These are phyloP conservation scores for Dunckerocampus dactyliophorus DNA, from an alignment of 2,113 vertebrate genomes.

Conservation along the genomic window DNA sequence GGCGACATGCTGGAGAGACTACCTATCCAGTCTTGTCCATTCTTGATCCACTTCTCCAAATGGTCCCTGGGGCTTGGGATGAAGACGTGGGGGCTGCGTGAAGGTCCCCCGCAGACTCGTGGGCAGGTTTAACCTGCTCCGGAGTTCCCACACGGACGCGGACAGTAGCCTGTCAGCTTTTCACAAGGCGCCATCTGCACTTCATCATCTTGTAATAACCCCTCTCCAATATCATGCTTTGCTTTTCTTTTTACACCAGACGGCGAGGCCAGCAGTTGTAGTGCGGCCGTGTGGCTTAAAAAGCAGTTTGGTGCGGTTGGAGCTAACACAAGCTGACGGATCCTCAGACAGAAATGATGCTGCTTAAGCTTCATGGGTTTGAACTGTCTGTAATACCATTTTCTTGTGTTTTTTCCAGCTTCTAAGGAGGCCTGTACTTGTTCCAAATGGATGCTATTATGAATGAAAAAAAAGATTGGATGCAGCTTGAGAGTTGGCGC, in stretches of 20 bases:
- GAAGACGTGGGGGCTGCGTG: no score
- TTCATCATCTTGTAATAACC: conserved; percentile 34
- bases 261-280: not conserved
- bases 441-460: conserved; percentile 9
- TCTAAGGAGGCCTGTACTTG: conserved; percentile 1
- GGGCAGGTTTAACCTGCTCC: conserved; percentile 41
- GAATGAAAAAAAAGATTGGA: not conserved
- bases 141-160: conserved; percentile 4
- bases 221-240: conserved; percentile 28
- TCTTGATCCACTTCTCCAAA: no score
- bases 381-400: not conserved
- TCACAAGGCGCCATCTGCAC: conserved; percentile 31
- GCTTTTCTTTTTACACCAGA: conserved; percentile 4
- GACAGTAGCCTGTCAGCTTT: conserved; percentile 27
- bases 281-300: conserved; percentile 6
- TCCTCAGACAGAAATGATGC: not conserved
- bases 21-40: no score
- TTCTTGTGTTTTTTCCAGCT: not conserved
- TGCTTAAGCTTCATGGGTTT: not conserved
- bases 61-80: no score
- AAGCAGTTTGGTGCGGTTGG: conserved; percentile 1
- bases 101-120: no score
- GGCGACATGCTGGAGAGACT: no score
- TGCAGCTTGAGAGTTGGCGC: not conserved
- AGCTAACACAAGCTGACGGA: not conserved